Base-by-base conservation (phyloP, 1,140 invertebrate genomes). In the Hyposmocoma kahamanoa region DNA sequence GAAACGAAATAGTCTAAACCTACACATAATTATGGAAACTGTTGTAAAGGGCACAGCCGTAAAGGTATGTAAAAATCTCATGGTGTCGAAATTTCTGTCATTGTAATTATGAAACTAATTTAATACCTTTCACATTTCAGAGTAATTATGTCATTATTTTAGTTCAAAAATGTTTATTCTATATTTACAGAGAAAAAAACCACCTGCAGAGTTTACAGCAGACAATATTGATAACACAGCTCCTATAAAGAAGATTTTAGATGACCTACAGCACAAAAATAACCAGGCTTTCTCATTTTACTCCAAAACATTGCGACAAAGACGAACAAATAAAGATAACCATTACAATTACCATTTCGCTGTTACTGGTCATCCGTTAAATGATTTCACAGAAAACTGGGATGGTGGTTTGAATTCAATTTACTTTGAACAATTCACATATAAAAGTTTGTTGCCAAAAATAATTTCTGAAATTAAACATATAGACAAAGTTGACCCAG, bases 391-490 rank as follows among this genome's bases (percentile, higher is more conserved):
- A 46, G 65, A 78, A 4, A 71, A 79, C 19, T 85, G 76, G 73
- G 67, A 82, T 45, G 82, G 82, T 11, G 64, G 67, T 9, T 47
- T 83, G 0, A 54, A 65, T 18, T 47, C 59, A 0, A 57, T 62
- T 26, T 80, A 68, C 46, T 83, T 82, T 63, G 69, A 85, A 54
- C 50, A 52, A 24, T 80, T 85, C 44, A 36, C 52, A 18, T 68
- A 82, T 55, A 85, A 70, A 48, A 73, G 72, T 50, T 53, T 70
- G 8, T 42, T 64, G 15, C 82, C 82, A n/a, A 75, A 68, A 50
- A 67, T 82, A 26, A 69, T 85, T 42, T 68, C 70, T 4, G 42
- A 44, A 13, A 42, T 79, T 11, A 50, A 46, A 3, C 52, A 83
- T 50, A 47, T 62, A 10, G 53, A 59, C 11, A 66, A 59, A 50